Evolutionary conservation across 1,140 invertebrate species (phyloP), one percentile per base, ranked within the genome.

Genomic region (Drosophila biarmipes): DNA sequence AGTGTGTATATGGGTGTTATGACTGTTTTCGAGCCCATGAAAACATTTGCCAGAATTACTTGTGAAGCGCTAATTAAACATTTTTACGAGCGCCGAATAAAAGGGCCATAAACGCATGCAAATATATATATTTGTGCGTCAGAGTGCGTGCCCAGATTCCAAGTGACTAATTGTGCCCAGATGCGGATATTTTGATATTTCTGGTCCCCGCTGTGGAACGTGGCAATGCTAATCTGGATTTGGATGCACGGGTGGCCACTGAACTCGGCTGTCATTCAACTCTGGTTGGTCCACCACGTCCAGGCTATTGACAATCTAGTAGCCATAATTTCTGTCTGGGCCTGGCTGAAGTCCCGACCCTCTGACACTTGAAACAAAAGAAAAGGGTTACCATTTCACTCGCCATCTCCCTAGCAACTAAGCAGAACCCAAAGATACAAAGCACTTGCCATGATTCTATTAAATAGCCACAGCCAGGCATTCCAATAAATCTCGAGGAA

Each of bases 61-160:
- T 67, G 67, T 61, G 58, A 79, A 82, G 55, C 56, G 72, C 79
- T 90, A 84, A 87, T 87, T 87, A 87, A 84, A 80, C 72, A 61
- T 53, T 89, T 89, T 87, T 77, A 89, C 71, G 66, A 31, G 48
- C 75, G 43, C 66, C 62, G 48, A 84, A 90, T 79, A 80, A 87
- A 90, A 77, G 31, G 63, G 59, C 78, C 84, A 66, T 89, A 77
- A 87, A 79, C 55, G 56, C 49, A 73, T 78, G 68, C 48, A 62
- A 58, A 74, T 80, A 40, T 37, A 58, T 37, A 58, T 57, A 49
- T 48, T 69, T 53, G 54, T 49, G 62, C 38, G 17, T n/a, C 14
- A 29, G 35, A 31, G 27, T 55, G 62, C 56, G 74, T 82, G 73
- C 61, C 43, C 59, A 58, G 56, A 79, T 67, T 72, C 55, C 56